Conservation (phyloP, 2,113 vertebrate genomes). For the Microcebus tavaratra region DNA sequence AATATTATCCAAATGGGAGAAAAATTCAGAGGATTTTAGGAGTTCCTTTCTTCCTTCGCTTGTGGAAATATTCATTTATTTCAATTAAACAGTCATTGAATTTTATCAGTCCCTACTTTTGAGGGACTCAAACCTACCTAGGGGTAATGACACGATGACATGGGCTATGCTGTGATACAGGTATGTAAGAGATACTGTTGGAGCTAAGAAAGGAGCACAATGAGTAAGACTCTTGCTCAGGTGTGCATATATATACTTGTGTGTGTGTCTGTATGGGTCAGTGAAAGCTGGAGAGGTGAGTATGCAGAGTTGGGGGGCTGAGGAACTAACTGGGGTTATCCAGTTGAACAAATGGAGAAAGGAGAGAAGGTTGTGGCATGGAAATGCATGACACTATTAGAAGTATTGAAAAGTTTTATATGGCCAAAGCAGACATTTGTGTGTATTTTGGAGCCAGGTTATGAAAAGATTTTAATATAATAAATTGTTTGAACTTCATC, state of each 20-base stretch:
- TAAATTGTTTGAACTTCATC: background rate
- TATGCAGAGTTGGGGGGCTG: background rate
- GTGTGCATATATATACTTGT: background rate
- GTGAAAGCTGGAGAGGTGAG: background rate
- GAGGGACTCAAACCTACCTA: background rate
- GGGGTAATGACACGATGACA: background rate
- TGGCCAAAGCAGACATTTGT: background rate
- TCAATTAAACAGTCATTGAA: background rate
- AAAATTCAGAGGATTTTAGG: slow-evolving; percentile 25
- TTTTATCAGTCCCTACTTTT: background rate
- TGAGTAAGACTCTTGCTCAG: background rate
- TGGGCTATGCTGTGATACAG: background rate
- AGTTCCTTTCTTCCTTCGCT: background rate
- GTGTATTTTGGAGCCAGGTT: background rate
- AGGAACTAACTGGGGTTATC: background rate
- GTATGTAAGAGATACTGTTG: background rate
- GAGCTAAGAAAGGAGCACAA: background rate
- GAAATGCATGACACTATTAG: background rate
- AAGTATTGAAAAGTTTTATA: background rate
- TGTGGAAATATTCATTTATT: slow-evolving; percentile 9
- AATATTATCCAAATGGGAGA: background rate
- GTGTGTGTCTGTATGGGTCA: background rate
- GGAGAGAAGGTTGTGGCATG: background rate
- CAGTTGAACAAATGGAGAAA: background rate
- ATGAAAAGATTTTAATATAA: background rate